Conservation (phyloP, 2,888 invertebrate genomes). For the Cheilosia impressa region DNA sequence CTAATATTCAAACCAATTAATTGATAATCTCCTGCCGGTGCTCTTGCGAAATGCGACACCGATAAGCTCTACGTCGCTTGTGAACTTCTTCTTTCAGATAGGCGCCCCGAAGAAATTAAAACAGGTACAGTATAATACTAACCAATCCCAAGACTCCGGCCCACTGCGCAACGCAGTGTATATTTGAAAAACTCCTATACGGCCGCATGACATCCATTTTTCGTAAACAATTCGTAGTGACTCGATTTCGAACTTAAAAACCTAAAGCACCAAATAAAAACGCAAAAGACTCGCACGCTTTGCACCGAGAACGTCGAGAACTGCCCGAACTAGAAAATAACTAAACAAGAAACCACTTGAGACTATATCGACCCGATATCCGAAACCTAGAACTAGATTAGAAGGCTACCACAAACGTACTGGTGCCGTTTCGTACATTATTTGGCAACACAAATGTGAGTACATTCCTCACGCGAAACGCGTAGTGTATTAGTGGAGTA, state of each 20-base stretch:
- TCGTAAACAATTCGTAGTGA: slow-evolving; percentile 1
- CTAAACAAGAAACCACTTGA: slow-evolving; percentile 17
- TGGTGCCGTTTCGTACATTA: slow-evolving; percentile 44
- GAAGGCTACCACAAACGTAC: slow-evolving; percentile 40
- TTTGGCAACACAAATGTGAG: slow-evolving; percentile 35
- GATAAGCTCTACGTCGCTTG: slow-evolving; percentile 9
- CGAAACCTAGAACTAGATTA: slow-evolving; percentile 50
- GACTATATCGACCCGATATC: slow-evolving; percentile 18
- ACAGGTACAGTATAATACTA: slow-evolving; percentile 23
- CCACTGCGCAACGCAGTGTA: slow-evolving; percentile 52
- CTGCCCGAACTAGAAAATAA: slow-evolving; percentile 1
- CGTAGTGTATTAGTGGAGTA: slow-evolving; percentile 39
- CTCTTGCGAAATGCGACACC: background rate
- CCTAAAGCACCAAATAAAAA: slow-evolving; percentile 4
- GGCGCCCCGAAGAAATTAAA: background rate
- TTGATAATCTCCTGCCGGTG: background rate
- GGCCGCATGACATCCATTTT: slow-evolving; percentile 41
- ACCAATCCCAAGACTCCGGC: slow-evolving; percentile 62
- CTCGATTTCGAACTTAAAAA: slow-evolving; percentile 42
- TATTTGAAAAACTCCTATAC: slow-evolving; percentile 57
- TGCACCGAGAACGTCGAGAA: slow-evolving; percentile 3
- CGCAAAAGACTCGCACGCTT: slow-evolving; percentile 25
- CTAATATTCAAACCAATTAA: slow-evolving; percentile 1
- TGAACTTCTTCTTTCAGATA: background rate
- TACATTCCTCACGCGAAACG: slow-evolving; percentile 23